These are phyloP conservation scores for Lasius fuliginosus DNA, from an alignment of 2,888 invertebrate species.

Conservation along the genomic window DNA sequence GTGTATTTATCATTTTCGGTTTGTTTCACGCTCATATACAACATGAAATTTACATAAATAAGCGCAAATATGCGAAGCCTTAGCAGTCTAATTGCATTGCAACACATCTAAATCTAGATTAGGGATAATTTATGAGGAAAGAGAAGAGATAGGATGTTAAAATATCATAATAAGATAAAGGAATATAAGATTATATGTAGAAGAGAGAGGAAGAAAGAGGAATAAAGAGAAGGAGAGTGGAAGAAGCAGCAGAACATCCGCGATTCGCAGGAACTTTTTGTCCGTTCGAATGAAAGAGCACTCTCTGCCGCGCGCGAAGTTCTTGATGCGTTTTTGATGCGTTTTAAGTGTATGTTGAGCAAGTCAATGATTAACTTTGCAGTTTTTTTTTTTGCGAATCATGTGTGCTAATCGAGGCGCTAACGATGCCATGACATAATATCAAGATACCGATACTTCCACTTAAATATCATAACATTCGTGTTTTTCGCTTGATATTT, in stretches of 20 bases:
- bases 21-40: not conserved
- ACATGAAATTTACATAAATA: not conserved
- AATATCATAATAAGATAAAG: not conserved
- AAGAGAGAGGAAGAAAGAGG: not conserved
- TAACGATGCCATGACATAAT: not conserved
- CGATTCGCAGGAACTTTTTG: not conserved
- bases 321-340: slow-evolving; percentile 1
- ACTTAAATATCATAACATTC: not conserved
- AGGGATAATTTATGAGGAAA: not conserved
- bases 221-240: not conserved
- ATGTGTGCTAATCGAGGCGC: not conserved
- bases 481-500: not conserved
- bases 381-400: not conserved
- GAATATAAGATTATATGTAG: slow-evolving; percentile 2
- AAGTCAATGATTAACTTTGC: not conserved
- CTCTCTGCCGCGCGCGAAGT: not conserved
- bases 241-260: not conserved
- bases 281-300: not conserved
- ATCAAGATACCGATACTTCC: not conserved
- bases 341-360: not conserved
- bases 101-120: not conserved
- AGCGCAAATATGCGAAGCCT: not conserved
- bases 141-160: not conserved
- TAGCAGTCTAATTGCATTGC: not conserved
- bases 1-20: not conserved